These are phyloP conservation scores for Poecilus cupreus DNA, from an alignment of 2,888 invertebrate species.

Conservation along the genomic window DNA sequence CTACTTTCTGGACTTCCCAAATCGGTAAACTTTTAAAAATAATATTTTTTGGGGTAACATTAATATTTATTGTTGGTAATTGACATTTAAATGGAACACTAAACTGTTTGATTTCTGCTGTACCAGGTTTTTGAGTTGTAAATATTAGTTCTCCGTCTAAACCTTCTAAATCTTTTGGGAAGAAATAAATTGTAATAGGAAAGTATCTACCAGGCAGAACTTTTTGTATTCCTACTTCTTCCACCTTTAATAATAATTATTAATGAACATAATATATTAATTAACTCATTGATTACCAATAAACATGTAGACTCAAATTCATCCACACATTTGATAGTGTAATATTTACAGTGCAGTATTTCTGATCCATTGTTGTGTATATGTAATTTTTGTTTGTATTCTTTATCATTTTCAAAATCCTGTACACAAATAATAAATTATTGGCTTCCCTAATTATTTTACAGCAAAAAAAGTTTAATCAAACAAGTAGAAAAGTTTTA, in stretches of 20 bases:
- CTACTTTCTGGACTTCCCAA: constrained; percentile 15
- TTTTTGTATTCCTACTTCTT: not conserved
- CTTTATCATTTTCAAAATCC: constrained; percentile 27
- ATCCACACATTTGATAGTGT: not conserved
- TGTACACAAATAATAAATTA: not conserved
- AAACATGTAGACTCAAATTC: not conserved
- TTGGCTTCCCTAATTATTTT: too few species aligned
- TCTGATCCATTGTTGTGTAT: constrained; percentile 6
- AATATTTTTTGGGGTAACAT: constrained; percentile 20
- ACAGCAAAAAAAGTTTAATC: too few species aligned
- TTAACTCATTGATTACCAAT: not conserved
- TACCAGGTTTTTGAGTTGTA: not conserved
- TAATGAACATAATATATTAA: not conserved
- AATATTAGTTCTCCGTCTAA: constrained; percentile 58
- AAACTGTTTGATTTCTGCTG: constrained; percentile 21
- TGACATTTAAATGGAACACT: constrained; percentile 22
- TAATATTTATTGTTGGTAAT: not conserved
- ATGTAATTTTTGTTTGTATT: constrained; percentile 18
- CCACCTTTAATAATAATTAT: constrained; percentile 7
- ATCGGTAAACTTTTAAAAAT: constrained; percentile 49
- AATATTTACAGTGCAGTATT: not conserved
- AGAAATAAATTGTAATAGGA: constrained; percentile 64
- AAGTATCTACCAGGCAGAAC: constrained; percentile 6
- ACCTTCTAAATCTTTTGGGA: constrained; percentile 62
- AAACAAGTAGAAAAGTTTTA: too few species aligned